Base-by-base conservation (phyloP, 2,888 invertebrate genomes). In the Torymus tubicola region DNA sequence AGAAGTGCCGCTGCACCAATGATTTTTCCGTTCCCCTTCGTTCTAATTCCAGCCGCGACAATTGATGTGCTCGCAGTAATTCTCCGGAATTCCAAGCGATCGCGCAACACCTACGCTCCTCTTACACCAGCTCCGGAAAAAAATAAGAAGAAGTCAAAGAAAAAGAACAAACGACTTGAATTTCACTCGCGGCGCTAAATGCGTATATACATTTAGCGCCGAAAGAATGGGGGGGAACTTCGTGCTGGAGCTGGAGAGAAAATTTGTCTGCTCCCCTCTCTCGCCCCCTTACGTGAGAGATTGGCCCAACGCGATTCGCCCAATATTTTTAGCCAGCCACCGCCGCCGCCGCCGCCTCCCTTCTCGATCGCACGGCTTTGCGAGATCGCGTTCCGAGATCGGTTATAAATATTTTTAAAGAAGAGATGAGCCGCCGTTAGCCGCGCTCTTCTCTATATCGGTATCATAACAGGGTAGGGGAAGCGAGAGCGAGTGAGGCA, bases 341-440 rank as follows among this genome's bases (percentile, higher is more conserved):
- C 42, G 42, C 8, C 42, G 10, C 50, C 50, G 10, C 63, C 31
- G n/a, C 31, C 31, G 31, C 14, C 64, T 64, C 65, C 21, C 18
- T 14, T 81, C 81, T 80, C 83, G 79, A 81, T 81, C 82, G 80
- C 55, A 52, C 61, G 4, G 42, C 16, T 24, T 24, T 67, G 80
- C 83, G 83, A 75, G 77, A 81, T 74, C 81, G 81, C 83, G 84
- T 83, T 84, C 84, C 84, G 82, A 86, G 87, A 88, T 87, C 86
- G 87, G 89, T 89, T 90, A 90, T 90, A 90, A 90, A 90, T 90
- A 90, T 90, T 90, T 90, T 88, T 89, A 87, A 87, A 84, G 83
- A 81, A 78, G 78, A 83, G 69, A 57, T 13, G 91, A 92, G 91
- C 89, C 78, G 71, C 60, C 57, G 58, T 58, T 74, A 42, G 61